Evolutionary conservation across 2,888 invertebrate genomes (phyloP).

Genomic region (Rhagonycha fulva): DNA sequence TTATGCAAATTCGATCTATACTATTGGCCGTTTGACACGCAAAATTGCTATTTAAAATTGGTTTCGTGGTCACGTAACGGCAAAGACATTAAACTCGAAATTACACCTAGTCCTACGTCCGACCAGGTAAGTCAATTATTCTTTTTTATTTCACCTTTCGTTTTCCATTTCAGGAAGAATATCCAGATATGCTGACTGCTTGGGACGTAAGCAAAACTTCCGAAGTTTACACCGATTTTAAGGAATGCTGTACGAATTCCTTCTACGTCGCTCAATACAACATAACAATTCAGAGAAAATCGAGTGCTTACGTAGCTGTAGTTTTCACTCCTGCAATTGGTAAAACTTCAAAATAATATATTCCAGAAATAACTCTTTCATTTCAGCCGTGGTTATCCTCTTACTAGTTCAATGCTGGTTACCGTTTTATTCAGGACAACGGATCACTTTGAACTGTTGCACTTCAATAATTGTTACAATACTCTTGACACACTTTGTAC

Average conservation of each 20-base stretch:
- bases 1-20: slow-evolving; percentile 69
- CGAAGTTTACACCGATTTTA: not conserved
- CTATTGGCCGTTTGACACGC: slow-evolving; percentile 77
- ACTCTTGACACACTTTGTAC: slow-evolving; percentile 66
- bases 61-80: slow-evolving; percentile 74
- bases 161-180: not conserved
- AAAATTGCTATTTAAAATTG: slow-evolving; percentile 68
- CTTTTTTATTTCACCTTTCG: not conserved
- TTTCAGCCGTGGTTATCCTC: slow-evolving; percentile 62
- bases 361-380: not conserved
- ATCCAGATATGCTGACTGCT: not conserved
- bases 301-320: not conserved
- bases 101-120: not conserved
- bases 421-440: slow-evolving; percentile 68
- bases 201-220: not conserved
- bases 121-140: not conserved
- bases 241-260: not conserved
- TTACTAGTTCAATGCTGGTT: slow-evolving; percentile 67
- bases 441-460: slow-evolving; percentile 63
- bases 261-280: slow-evolving; percentile 1
- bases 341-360: not conserved
- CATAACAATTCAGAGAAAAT: slow-evolving; percentile 4
- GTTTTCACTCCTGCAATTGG: slow-evolving; percentile 3
- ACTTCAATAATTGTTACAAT: slow-evolving; percentile 63
- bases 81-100: slow-evolving; percentile 60